Percentiles rank a stretch among this genome's conserved stretches.
Evolutionary conservation across 2,888 invertebrate species (phyloP).

Genomic region (Corythucha ciliata): DNA sequence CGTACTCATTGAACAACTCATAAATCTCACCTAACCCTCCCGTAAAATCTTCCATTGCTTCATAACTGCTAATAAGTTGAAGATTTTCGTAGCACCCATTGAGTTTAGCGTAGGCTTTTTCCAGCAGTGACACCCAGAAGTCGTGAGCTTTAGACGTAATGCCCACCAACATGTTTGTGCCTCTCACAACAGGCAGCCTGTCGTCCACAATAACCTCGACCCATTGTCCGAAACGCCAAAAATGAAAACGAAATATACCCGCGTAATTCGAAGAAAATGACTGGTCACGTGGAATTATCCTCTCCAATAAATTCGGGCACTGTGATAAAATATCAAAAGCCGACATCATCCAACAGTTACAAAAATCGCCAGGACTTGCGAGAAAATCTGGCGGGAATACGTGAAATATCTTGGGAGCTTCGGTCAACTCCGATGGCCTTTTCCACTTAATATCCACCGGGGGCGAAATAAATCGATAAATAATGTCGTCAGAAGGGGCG

Average conservation of each 20-base stretch:
- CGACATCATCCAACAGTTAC: slow-evolving; percentile 5
- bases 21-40: neutral
- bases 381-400: neutral
- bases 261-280: slow-evolving; percentile 1
- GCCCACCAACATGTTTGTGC: neutral
- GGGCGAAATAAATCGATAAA: neutral
- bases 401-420: slow-evolving; percentile 1
- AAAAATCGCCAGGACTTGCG: neutral
- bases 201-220: slow-evolving; percentile 8
- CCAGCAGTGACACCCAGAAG: slow-evolving; percentile 5
- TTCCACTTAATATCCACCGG: neutral
- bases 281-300: neutral
- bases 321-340: neutral
- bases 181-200: neutral
- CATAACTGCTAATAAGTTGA: neutral
- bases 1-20: neutral
- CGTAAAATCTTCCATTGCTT: neutral
- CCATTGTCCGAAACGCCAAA: slow-evolving; percentile 2
- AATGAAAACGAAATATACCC: neutral
- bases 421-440: neutral
- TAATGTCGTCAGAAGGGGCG: neutral
- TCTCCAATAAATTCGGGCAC: neutral
- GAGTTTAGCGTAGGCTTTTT: slow-evolving; percentile 11
- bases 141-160: neutral
- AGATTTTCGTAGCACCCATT: slow-evolving; percentile 1